phyloP scores from a whole-genome alignment of 2,113 vertebrate genomes.

The Trematocara marginatum region DNA sequence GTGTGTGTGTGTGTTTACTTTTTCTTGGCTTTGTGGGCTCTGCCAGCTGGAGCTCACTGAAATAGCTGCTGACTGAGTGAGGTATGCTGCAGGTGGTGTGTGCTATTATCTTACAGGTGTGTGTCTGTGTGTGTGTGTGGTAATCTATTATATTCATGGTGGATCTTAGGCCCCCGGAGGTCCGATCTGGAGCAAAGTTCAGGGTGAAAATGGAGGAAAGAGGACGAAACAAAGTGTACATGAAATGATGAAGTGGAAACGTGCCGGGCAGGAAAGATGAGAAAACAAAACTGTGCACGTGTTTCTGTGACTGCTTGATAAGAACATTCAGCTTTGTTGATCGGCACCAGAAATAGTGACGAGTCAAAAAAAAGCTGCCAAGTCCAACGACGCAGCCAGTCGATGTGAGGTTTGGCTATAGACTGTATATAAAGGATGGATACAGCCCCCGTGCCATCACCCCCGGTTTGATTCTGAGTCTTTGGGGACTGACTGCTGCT shows the following conservation, averaged over 20 bases:
- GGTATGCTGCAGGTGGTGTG: conserved; percentile 2
- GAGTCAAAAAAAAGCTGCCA: neutral
- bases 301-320: neutral
- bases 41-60: conserved; percentile 14
- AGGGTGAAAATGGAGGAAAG: neutral
- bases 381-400: no score
- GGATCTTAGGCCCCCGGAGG: neutral
- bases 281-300: neutral
- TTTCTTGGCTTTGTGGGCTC: neutral
- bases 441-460: neutral
- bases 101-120: neutral
- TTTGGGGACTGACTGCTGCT: neutral
- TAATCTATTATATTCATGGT: neutral
- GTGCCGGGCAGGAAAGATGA: neutral
- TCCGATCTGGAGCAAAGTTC: neutral
- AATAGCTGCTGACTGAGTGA: conserved; percentile 1
- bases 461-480: neutral
- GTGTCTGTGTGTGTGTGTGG: neutral
- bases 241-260: neutral
- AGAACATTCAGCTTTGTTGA: neutral
- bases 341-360: neutral
- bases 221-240: rapidly evolving
- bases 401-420: neutral
- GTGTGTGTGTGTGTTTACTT: neutral
- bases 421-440: neutral